Base-by-base conservation (phyloP, 2,888 invertebrate species). In the Argyresthia goedartella region DNA sequence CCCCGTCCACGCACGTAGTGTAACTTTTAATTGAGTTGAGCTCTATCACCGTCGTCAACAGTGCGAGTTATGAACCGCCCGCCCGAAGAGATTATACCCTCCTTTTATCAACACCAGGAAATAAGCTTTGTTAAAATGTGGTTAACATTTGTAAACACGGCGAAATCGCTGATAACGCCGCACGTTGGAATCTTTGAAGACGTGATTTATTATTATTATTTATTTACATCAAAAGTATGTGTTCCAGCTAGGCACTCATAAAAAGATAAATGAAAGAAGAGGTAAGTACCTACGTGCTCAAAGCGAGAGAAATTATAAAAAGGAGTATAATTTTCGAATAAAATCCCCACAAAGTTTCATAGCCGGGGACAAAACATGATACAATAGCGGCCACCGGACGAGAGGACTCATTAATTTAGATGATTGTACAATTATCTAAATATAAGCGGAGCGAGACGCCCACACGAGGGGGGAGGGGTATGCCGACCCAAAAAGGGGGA, bases 361-460 rank as follows among this genome's bases (percentile, higher is more conserved):
- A 73, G 8, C 11, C 10, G 15, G 44, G 50, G 50, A 50, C 50
- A 50, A 10, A 77, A 80, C 73, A 76, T 74, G 79, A 81, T 75
- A 82, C 75, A 82, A 84, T 81, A 76, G 78, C 76, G 71, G 71
- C 71, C 73, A 76, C 82, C 85, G 86, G 85, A 85, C 82, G 82
- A 77, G 78, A 79, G 77, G 71, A 80, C 85, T 86, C 86, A 85
- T 86, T 86, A 86, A 86, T 86, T 86, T 86, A 86, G 86, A 86
- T 85, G 86, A 86, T 86, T 86, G 86, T 86, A 86, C 86, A 86
- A 86, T 86, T 86, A 86, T 86, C 86, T 86, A 86, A 86, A 86
- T 85, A 85, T 86, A 86, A 86, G 81, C 84, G 80, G 72, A 79
- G 80, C 76, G 84, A 80, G 80, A 76, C 82, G 77, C 76, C 79